Evolutionary conservation across 2,797 vertebrate genomes (phyloP).

Genomic region (Sebastes wilsoni): DNA sequence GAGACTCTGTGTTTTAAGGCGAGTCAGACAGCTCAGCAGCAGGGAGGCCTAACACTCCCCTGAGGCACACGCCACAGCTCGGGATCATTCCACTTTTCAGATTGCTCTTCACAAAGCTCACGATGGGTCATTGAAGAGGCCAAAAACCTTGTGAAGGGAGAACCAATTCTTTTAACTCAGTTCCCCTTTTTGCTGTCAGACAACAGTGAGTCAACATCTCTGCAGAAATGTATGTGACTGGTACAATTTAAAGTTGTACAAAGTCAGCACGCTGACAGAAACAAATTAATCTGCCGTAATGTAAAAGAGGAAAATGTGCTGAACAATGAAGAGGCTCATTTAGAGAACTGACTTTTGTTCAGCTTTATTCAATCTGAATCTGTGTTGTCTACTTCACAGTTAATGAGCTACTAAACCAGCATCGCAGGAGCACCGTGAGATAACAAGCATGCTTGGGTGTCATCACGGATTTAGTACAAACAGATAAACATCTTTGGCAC

Average conservation of each 20-base stretch:
- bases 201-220: not conserved
- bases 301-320: not conserved
- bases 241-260: not conserved
- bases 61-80: slow-evolving; percentile 15
- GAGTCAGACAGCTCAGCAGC: slow-evolving; percentile 30
- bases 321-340: not conserved
- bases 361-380: not conserved
- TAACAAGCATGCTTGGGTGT: not conserved
- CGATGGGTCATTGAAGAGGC: slow-evolving; percentile 25
- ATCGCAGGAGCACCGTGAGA: not conserved
- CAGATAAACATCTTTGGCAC: not conserved
- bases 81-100: slow-evolving; percentile 53
- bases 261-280: not conserved
- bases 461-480: not conserved
- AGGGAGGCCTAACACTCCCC: slow-evolving; percentile 21
- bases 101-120: slow-evolving; percentile 37
- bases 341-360: not conserved
- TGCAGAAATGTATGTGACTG: not conserved
- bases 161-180: slow-evolving; percentile 17
- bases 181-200: not conserved
- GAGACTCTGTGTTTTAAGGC: slow-evolving; percentile 26
- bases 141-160: slow-evolving; percentile 2
- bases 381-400: not conserved
- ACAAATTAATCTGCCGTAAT: not conserved
- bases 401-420: not conserved